phyloP scores from a whole-genome alignment of 2,888 invertebrate genomes.

The Girardia tigrina region DNA sequence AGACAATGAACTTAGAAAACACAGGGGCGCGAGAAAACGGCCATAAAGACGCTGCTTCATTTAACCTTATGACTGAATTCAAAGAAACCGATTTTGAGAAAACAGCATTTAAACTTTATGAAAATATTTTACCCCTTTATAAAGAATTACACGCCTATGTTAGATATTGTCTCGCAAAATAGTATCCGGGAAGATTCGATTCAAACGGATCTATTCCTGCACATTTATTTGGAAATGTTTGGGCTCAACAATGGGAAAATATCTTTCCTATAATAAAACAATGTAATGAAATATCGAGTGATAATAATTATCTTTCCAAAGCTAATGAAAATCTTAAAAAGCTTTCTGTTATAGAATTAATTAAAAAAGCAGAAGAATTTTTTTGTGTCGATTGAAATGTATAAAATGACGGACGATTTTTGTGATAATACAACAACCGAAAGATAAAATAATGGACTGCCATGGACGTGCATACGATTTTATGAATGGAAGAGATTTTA shows the following conservation, averaged over 20 bases:
- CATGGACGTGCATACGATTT: constrained; percentile 33
- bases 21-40: constrained; percentile 24
- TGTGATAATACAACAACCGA: constrained; percentile 35
- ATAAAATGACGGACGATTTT: constrained; percentile 37
- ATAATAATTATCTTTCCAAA: too few species aligned
- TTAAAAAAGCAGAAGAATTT: constrained; percentile 37
- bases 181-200: constrained; percentile 37
- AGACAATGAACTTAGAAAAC: constrained; percentile 31
- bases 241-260: constrained; percentile 37
- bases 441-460: constrained; percentile 32
- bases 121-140: constrained; percentile 44
- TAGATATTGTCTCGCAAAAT: constrained; percentile 40
- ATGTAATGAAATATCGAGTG: not conserved
- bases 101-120: constrained; percentile 41
- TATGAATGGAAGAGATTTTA: constrained; percentile 37
- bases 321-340: not conserved
- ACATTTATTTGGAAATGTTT: constrained; percentile 37
- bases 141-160: constrained; percentile 47
- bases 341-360: constrained; percentile 32
- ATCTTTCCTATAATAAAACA: constrained; percentile 33
- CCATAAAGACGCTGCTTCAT: not conserved
- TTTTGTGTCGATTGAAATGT: constrained; percentile 37
- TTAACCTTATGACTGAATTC: constrained; percentile 32
- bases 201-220: constrained; percentile 37
- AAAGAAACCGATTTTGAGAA: constrained; percentile 40